These are phyloP conservation scores for Volucella inanis DNA, from an alignment of 2,888 invertebrate species.

Conservation along the genomic window DNA sequence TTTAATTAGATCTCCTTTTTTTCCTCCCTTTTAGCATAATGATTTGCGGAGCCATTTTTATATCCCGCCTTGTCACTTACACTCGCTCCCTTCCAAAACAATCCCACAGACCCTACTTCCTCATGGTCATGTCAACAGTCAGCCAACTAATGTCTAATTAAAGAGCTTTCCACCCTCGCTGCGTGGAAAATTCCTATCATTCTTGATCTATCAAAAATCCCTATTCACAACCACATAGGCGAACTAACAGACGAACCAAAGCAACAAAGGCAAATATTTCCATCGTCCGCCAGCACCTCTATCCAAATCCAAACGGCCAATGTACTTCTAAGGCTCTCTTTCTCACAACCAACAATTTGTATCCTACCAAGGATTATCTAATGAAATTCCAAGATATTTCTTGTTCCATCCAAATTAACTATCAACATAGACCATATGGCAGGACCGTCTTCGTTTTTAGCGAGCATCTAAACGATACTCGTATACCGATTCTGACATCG, in stretches of 20 bases:
- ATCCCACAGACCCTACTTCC: neutral
- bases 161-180: neutral
- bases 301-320: neutral
- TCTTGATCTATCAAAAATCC: neutral
- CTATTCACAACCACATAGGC: neutral
- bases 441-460: too few relatives aligned
- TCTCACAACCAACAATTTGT: constrained; percentile 12
- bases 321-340: too few relatives aligned
- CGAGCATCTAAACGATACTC: too few relatives aligned
- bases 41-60: too few relatives aligned
- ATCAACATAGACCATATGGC: constrained; percentile 53
- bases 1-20: too few relatives aligned
- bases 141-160: constrained; percentile 12
- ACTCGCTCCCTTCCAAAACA: neutral
- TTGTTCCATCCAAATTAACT: constrained; percentile 62
- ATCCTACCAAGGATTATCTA: constrained; percentile 56
- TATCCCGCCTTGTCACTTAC: neutral
- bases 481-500: neutral
- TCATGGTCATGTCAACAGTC: neutral
- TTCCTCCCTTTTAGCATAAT: too few relatives aligned
- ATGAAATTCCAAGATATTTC: constrained; percentile 69
- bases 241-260: neutral
- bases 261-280: too few relatives aligned
- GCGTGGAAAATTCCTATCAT: too few relatives aligned
- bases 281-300: neutral